Evolutionary conservation across 1,140 invertebrate genomes (phyloP).

Genomic region (Drosophila willistoni): DNA sequence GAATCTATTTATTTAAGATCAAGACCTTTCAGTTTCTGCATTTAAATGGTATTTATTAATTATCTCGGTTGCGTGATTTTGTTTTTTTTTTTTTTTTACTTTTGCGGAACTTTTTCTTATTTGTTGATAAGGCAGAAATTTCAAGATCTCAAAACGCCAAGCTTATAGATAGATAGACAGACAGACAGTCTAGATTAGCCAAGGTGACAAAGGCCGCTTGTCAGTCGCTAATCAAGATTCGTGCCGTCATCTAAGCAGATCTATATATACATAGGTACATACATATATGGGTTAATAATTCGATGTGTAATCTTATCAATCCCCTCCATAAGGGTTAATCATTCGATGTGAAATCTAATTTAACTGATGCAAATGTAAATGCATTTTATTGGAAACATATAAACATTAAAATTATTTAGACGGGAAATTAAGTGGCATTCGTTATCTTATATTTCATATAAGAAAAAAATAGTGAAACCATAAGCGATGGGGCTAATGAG

Average conservation of each 20-base stretch:
- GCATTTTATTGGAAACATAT: too few species aligned
- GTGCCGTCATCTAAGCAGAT: slow-evolving; percentile 16
- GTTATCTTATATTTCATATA: too few species aligned
- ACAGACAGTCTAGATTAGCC: slow-evolving; percentile 41
- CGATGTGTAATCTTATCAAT: neutral
- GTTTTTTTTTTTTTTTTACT: slow-evolving; percentile 15
- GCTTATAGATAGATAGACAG: slow-evolving; percentile 37
- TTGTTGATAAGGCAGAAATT: slow-evolving; percentile 34
- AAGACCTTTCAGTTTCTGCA: neutral
- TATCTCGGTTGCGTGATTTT: slow-evolving; percentile 22
- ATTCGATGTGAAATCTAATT: too few species aligned
- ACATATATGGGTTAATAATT: neutral
- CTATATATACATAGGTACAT: neutral
- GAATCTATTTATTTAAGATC: slow-evolving; percentile 30
- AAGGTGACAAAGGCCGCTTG: slow-evolving; percentile 13
- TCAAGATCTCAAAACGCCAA: neutral
- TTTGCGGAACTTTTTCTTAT: slow-evolving; percentile 26
- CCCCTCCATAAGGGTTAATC: neutral
- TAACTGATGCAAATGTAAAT: too few species aligned
- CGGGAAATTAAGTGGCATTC: too few species aligned
- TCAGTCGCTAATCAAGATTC: slow-evolving; percentile 21
- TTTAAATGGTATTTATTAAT: neutral
- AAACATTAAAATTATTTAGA: too few species aligned
- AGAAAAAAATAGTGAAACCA: too few species aligned
- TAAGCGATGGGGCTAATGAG: too few species aligned